A percentile compares a stretch with the other conserved stretches of the same genome.
Evolutionary conservation across 2,797 vertebrate species (phyloP).

Genomic region (Eulemur rubriventer): DNA sequence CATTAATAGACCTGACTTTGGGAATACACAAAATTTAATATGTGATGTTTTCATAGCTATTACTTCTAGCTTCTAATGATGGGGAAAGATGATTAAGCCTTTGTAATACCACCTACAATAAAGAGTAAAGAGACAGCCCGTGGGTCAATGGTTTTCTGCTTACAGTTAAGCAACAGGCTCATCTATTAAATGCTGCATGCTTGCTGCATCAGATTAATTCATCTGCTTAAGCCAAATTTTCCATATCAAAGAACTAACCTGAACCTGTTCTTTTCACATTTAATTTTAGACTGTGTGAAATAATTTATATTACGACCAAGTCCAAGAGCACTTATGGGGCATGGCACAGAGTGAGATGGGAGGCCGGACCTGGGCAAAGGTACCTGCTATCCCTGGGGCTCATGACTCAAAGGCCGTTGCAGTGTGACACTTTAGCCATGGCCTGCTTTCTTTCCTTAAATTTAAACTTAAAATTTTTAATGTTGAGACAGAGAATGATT

Average conservation of each 20-base stretch:
- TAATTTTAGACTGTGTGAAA: not conserved
- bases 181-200: not conserved
- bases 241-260: not conserved
- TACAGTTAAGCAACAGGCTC: not conserved
- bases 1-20: constrained; percentile 39
- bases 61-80: not conserved
- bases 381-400: not conserved
- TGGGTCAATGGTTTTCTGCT: not conserved
- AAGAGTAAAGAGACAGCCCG: not conserved
- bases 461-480: not conserved
- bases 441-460: not conserved
- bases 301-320: not conserved
- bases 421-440: not conserved
- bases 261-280: not conserved
- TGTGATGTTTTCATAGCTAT: not conserved
- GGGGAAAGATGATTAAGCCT: not conserved
- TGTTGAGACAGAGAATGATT: not conserved
- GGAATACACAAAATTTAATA: not conserved
- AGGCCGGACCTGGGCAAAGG: not conserved
- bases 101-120: not conserved
- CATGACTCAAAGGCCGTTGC: not conserved
- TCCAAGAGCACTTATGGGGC: not conserved
- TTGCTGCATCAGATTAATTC: not conserved
- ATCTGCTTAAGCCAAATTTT: not conserved
- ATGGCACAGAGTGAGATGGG: not conserved